Evolutionary conservation across 2,888 invertebrate species (phyloP).

Genomic region (Tiphia femorata): DNA sequence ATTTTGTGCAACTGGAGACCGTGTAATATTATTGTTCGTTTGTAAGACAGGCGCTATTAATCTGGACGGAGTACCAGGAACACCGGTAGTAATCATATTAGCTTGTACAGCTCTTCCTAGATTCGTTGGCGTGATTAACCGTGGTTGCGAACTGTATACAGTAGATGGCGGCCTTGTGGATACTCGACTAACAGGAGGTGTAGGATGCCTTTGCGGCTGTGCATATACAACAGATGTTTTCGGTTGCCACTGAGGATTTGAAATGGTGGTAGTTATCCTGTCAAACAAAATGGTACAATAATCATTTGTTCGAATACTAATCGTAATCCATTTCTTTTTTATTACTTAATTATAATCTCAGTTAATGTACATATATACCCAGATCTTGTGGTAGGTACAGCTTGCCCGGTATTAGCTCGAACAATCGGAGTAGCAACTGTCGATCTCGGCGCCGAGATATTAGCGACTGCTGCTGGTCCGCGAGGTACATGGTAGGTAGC

Average conservation of each 20-base stretch:
- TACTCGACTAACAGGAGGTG: constrained; percentile 60
- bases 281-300: constrained; percentile 14
- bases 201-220: constrained; percentile 59
- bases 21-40: constrained; percentile 54
- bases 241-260: constrained; percentile 62
- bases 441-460: constrained; percentile 78
- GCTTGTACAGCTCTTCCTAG: constrained; percentile 63
- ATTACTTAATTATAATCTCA: background rate
- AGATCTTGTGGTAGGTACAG: constrained; percentile 58
- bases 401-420: constrained; percentile 59
- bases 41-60: constrained; percentile 63
- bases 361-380: constrained; percentile 44
- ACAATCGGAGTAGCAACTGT: constrained; percentile 73
- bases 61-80: constrained; percentile 59
- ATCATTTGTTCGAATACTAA: background rate
- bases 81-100: constrained; percentile 58
- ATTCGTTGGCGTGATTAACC: constrained; percentile 53
- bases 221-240: constrained; percentile 63
- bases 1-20: constrained; percentile 57
- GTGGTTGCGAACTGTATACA: constrained; percentile 55
- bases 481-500: constrained; percentile 69
- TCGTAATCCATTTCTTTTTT: background rate
- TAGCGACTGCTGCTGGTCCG: constrained; percentile 82
- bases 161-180: constrained; percentile 54
- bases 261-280: constrained; percentile 56